These are phyloP conservation scores for Ceyx cyanopectus DNA, from an alignment of 2,113 vertebrate genomes.

Conservation along the genomic window DNA sequence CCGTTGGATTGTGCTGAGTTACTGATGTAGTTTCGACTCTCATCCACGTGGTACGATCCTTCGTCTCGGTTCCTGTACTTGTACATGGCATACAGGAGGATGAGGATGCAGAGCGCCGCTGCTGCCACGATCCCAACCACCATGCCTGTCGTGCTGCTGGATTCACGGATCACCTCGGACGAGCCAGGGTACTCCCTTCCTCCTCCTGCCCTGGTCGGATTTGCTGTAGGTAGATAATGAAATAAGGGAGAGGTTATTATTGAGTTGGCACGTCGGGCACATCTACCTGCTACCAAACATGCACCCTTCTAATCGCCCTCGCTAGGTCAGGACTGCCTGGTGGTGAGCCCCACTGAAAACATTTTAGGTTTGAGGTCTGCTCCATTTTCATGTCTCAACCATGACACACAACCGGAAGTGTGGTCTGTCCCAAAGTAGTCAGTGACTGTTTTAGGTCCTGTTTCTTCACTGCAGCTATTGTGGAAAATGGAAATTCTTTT, in stretches of 20 bases:
- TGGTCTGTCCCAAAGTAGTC: neutral
- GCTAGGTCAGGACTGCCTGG: neutral
- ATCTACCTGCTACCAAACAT: neutral
- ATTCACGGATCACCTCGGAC: conserved; percentile 92
- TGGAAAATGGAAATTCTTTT: conserved; percentile 14
- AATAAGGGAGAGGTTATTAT: conserved; percentile 57
- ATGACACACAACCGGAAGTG: neutral
- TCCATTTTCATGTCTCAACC: neutral
- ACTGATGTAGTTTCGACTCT: conserved; percentile 99
- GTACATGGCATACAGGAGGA: conserved; percentile 99
- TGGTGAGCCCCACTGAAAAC: neutral
- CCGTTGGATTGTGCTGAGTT: conserved; percentile 99
- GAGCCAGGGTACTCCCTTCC: conserved; percentile 88
- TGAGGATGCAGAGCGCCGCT: conserved; percentile 96
- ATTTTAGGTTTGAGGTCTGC: neutral
- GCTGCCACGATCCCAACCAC: conserved; percentile 97
- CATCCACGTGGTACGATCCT: conserved; percentile 96
- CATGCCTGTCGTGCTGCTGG: conserved; percentile 98
- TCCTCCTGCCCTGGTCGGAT: conserved; percentile 89
- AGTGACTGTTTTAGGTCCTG: neutral
- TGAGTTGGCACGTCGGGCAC: neutral
- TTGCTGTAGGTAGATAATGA: conserved; percentile 82
- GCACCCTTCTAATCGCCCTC: neutral
- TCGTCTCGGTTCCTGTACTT: conserved; percentile 98
- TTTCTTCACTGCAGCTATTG: neutral